Conservation (phyloP, 1,140 invertebrate genomes). For the Zaprionus tsacasi region DNA sequence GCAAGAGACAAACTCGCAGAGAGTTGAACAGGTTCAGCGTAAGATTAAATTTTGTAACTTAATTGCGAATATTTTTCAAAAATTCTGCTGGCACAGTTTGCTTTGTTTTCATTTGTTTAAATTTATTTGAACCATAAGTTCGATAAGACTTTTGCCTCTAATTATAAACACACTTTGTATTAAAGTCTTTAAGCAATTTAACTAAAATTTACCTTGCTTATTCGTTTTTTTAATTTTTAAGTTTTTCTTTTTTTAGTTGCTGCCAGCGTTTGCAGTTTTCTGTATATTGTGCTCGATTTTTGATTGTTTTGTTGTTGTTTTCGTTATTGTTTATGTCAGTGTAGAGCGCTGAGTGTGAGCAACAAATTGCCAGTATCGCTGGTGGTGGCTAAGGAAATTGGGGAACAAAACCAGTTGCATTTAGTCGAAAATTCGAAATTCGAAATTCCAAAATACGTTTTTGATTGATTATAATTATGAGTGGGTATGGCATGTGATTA, state of each 20-base stretch:
- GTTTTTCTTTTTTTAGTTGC: background rate
- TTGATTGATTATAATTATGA: constrained; percentile 50
- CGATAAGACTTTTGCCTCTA: background rate
- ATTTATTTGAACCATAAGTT: background rate
- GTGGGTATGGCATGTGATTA: constrained; percentile 10
- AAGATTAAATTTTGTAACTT: background rate
- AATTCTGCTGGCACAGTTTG: background rate
- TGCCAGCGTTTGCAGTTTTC: constrained; percentile 28
- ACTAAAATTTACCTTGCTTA: constrained; percentile 50
- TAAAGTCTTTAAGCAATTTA: constrained; percentile 2
- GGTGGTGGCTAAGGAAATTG: constrained; percentile 39
- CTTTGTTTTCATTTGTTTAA: background rate
- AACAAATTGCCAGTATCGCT: constrained; percentile 40
- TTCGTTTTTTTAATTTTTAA: constrained; percentile 5
- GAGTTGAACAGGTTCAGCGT: background rate
- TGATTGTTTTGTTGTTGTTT: background rate
- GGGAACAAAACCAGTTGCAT: constrained; percentile 47
- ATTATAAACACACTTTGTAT: constrained; percentile 6
- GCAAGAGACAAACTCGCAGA: background rate
- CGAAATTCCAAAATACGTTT: constrained; percentile 40
- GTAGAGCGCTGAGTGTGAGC: constrained; percentile 24
- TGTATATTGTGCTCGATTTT: constrained; percentile 30
- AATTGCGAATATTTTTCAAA: background rate
- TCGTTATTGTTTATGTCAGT: constrained; percentile 23
- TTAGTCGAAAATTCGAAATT: constrained; percentile 13